A percentile compares a stretch with the other conserved stretches of the same genome.
These are phyloP conservation scores for Diorhabda elongata DNA, from an alignment of 1,140 invertebrate genomes.

Conservation along the genomic window DNA sequence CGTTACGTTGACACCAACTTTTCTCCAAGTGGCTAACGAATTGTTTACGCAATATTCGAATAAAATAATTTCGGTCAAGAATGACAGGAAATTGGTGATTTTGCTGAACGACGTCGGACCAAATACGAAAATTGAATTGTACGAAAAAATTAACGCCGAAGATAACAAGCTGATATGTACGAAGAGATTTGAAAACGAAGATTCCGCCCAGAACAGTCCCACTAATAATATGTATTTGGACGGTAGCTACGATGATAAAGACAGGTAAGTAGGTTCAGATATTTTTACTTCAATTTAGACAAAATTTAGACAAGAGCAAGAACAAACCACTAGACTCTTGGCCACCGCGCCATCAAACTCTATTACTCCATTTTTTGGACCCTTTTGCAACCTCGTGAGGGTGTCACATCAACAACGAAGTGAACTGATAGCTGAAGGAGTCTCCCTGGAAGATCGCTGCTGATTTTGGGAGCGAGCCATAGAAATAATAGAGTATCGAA, in stretches of 20 bases:
- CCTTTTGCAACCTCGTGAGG: no score
- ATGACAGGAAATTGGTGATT: conserved; percentile 42
- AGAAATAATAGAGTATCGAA: no score
- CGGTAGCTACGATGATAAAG: conserved; percentile 49
- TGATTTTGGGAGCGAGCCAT: no score
- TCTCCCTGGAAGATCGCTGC: no score
- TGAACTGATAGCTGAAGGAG: no score
- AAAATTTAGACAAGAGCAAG: no score
- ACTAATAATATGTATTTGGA: conserved; percentile 43
- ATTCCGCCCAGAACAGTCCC: conserved; percentile 59
- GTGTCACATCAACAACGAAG: no score
- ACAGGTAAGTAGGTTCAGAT: conserved; percentile 42
- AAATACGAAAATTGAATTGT: conserved; percentile 55
- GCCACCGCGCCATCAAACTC: no score
- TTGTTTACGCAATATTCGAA: conserved; percentile 55
- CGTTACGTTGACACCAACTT: conserved; percentile 64
- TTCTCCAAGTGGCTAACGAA: conserved; percentile 58
- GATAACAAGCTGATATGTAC: conserved; percentile 52
- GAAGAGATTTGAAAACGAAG: conserved; percentile 54
- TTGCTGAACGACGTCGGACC: conserved; percentile 59
- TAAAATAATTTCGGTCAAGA: conserved; percentile 43
- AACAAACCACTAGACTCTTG: no score
- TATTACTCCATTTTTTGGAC: no score
- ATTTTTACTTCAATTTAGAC: no score
- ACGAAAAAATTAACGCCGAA: conserved; percentile 50